Evolutionary conservation across 2,113 vertebrate genomes (phyloP), one percentile per base, ranked within the genome.

Genomic region (Ctenomys sociabilis): DNA sequence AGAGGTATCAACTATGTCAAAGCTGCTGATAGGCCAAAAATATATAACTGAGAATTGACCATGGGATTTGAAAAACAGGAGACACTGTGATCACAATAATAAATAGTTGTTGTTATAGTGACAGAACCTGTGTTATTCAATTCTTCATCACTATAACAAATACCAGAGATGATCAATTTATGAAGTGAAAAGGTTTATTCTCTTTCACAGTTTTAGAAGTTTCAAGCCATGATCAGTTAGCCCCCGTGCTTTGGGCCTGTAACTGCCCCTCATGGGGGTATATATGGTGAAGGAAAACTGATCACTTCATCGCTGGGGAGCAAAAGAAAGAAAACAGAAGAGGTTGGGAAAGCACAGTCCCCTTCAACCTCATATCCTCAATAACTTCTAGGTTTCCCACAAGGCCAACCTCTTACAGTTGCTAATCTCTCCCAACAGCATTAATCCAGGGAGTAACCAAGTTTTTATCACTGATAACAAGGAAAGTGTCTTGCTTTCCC

Each of bases 41-140:
- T 45, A 12, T 22, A 86, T 63, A 32, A 92, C n/a, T 70, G 57
- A 37, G 14, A 37, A 37, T 0, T 64, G 28, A 57, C 28, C 17
- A 28, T 9, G 70, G 22, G 5, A 86, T 86, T 94, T 88, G 61
- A 80, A 86, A 96, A 94, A 88, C 19, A 35, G 22, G 49, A 80
- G 32, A 52, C 45, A 43, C 0, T 89, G 6, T 66, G 35, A 61
- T 75, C 13, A 92, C 32, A 8, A 78, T 52, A 85, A 37, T 2
- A 35, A 8, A 80, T 9, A 70, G 35, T 8, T 68, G 30, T 66
- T 88, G 30, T 72, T 85, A 59, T 49, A 68, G 28, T 85, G 43
- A 66, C 0, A 66, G 32, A 3, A 22, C 0, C 0, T 16, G 19
- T 37, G 10, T 30, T 49, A 49, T 37, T 73, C 32, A 54, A 8